Conservation (phyloP, 2,888 invertebrate genomes). For the Lycia hirtaria region DNA sequence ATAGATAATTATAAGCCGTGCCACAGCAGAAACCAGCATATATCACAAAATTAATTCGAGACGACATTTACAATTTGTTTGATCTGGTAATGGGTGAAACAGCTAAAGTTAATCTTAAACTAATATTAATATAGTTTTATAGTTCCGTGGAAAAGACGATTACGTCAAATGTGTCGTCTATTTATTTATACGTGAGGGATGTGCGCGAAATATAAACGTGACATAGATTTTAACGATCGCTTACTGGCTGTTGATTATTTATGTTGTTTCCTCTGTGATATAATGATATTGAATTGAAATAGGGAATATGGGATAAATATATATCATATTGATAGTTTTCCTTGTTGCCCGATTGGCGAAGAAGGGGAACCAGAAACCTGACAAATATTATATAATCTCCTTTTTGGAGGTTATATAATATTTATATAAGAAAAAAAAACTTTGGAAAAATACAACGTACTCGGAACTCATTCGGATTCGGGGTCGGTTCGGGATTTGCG, state of each 20-base stretch:
- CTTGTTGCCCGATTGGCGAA: too few species aligned
- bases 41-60: constrained; percentile 17
- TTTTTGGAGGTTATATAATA: too few species aligned
- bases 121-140: constrained; percentile 23
- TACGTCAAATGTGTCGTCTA: constrained; percentile 27
- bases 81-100: constrained; percentile 22
- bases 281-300: too few species aligned
- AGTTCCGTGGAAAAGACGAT: constrained; percentile 11
- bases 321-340: too few species aligned
- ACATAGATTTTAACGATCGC: constrained; percentile 25
- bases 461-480: too few species aligned
- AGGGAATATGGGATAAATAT: too few species aligned
- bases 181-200: constrained; percentile 23
- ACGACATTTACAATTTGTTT: constrained; percentile 28
- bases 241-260: constrained; percentile 9
- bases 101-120: constrained; percentile 20
- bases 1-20: not conserved
- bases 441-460: too few species aligned
- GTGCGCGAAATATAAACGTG: constrained; percentile 23
- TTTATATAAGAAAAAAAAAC: too few species aligned
- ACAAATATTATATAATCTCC: too few species aligned
- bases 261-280: constrained; percentile 11
- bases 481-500: too few species aligned
- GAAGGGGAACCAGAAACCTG: too few species aligned
- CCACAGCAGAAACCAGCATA: not conserved